Base-by-base conservation (phyloP, 2,888 invertebrate species). In the Torymus tubicola region DNA sequence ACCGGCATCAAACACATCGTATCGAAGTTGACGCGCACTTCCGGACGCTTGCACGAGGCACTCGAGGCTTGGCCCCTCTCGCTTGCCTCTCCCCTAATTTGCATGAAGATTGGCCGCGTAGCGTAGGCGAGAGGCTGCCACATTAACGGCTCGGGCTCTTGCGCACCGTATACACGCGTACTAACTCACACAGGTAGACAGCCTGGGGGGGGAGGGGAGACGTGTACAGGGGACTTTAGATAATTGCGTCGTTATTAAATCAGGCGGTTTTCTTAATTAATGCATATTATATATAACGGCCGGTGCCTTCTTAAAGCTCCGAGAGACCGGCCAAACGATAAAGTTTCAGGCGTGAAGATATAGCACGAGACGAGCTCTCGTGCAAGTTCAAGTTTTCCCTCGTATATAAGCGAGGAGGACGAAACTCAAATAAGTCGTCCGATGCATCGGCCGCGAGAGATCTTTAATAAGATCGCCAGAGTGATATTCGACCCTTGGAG, bases 401-500 rank as follows among this genome's bases (percentile, higher is more conserved):
- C 42, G 5, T 4, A 21, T 55, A 52, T 52, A 68, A 55, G 55
- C 4, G 18, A 67, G 18, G 53, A 74, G 81, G 80, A 79, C 68
- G 81, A 81, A 86, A 86, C 86, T 87, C 87, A 86, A 87, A 87
- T 87, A 87, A 87, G 85, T 87, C 85, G 84, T 86, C 85, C 85
- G 85, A 85, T 85, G 84, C 83, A 85, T 84, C 84, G 73, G 69
- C 75, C 78, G 13, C 18, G 81, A 84, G 82, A 86, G 86, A 85
- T 87, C 87, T 86, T 86, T 87, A 87, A 87, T 87, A 87, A 88
- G 87, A 88, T 88, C 86, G 85, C 83, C 82, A 8, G 83, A 78
- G 85, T 84, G 85, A 87, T 87, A 87, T 84, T 84, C 82, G 70
- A 83, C 81, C 82, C 82, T 42, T 8, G 78, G 84, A 85, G 83